Evolutionary conservation across 2,888 invertebrate species (phyloP).

Genomic region (Microplitis deprimator): DNA sequence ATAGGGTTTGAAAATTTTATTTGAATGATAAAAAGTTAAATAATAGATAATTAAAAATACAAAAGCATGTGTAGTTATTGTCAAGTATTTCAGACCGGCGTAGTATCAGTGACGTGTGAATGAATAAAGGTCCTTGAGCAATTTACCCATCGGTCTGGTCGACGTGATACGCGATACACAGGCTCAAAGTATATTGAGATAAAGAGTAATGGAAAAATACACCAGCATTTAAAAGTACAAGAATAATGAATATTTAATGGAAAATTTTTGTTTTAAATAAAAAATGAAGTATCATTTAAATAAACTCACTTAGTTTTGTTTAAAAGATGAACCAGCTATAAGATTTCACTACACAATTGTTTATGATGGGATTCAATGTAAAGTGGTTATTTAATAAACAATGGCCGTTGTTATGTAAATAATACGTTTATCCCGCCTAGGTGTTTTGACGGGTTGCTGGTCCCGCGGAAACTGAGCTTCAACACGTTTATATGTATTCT

Average conservation of each 20-base stretch:
- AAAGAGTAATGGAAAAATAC: no score
- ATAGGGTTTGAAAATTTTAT: no score
- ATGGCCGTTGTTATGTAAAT: neutral
- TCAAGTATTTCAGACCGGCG: neutral
- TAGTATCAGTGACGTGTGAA: slow-evolving; percentile 34
- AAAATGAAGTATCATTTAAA: neutral
- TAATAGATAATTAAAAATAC: no score
- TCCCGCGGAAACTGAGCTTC: slow-evolving; percentile 68
- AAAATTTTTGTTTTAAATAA: neutral
- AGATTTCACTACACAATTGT: slow-evolving; percentile 39
- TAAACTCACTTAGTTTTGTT: slow-evolving; percentile 22
- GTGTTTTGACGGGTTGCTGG: slow-evolving; percentile 64
- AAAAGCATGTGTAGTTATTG: no score
- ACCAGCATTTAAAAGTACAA: no score
- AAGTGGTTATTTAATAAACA: neutral
- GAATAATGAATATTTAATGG: no score
- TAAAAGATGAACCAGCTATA: slow-evolving; percentile 43
- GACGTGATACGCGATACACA: no score
- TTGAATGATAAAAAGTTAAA: no score
- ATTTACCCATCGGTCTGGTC: neutral
- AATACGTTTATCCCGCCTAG: slow-evolving; percentile 5
- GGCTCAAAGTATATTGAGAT: no score
- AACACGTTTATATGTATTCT: slow-evolving; percentile 56
- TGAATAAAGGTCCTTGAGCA: slow-evolving; percentile 34
- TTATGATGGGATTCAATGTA: neutral